Evolutionary conservation across 2,797 vertebrate species (phyloP), one percentile per base, ranked within the genome.

Genomic region (Bryconaethiops microstoma): DNA sequence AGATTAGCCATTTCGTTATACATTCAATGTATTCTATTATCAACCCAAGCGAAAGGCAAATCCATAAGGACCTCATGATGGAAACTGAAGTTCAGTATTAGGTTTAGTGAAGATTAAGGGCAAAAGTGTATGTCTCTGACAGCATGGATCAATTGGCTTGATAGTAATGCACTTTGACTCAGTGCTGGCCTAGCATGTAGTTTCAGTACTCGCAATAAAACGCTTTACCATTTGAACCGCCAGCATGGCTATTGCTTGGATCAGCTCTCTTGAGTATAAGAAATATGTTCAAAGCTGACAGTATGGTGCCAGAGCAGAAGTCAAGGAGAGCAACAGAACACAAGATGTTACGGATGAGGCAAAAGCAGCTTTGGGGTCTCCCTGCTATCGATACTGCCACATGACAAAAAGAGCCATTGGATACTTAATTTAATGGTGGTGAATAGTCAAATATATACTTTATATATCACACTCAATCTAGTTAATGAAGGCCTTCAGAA

Each of bases 1-100:
- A 35, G 25, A 55, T 59, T 79, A 79, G 45, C 70, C 42, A 14
- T 76, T 12, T 45, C 29, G 23, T 48, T 45, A 79, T 67, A 35
- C 50, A 71, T 76, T 80, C 42, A 45, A 67, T 71, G 35, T 67
- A 72, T 69, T 83, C 70, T 71, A 80, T 80, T 78, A 74, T 60
- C 63, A 81, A 75, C 54, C 67, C 62, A 55, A 55, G 19, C 57
- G 35, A 65, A 64, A 79, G 29, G 21, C 21, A 63, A 69, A 71
- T 55, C 17, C 40, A 82, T 77, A 60, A 65, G 40, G 59, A 55
- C 23, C 52, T 81, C n/a, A 62, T 76, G 79, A 76, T 81, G 57
- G 73, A 70, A 69, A 62, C 39, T 21, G 63, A 35, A 70, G 25
- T 5, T n/a, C 71, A 54, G 55, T 19, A 69, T 81, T 76, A 39